phyloP scores from a whole-genome alignment of 2,113 vertebrate species.

The Paramormyrops kingsleyae region DNA sequence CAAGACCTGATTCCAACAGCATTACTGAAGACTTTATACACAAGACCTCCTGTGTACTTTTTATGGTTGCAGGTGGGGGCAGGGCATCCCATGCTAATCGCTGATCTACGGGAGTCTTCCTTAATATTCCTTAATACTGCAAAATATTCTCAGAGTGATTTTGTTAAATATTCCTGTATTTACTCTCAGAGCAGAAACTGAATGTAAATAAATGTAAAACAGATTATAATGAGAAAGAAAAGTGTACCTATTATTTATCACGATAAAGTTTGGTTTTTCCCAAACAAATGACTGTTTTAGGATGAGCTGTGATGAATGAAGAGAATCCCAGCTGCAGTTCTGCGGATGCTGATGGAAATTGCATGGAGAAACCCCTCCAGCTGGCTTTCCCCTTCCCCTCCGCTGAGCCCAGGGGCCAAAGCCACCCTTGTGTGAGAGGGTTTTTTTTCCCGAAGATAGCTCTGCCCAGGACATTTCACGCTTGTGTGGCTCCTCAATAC shows the following conservation, averaged over 20 bases:
- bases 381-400: conserved; percentile 46
- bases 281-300: conserved; percentile 32
- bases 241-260: neutral
- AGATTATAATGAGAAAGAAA: neutral
- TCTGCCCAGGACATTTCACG: neutral
- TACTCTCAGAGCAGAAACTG: neutral
- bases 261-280: conserved; percentile 11
- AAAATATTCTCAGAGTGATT: neutral
- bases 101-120: neutral
- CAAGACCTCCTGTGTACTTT: neutral
- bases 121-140: neutral
- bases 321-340: neutral
- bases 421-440: no score
- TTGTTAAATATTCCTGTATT: neutral
- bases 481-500: conserved; percentile 44
- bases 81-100: neutral
- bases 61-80: neutral
- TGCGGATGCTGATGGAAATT: conserved; percentile 51
- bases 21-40: neutral
- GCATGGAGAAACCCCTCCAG: conserved; percentile 53
- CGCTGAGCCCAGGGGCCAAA: neutral
- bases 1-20: neutral
- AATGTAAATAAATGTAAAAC: neutral
- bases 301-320: neutral
- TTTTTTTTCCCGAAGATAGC: neutral